phyloP scores from a whole-genome alignment of 53 echinoderm and acorn worm genomes.

The Holothuria scabra region DNA sequence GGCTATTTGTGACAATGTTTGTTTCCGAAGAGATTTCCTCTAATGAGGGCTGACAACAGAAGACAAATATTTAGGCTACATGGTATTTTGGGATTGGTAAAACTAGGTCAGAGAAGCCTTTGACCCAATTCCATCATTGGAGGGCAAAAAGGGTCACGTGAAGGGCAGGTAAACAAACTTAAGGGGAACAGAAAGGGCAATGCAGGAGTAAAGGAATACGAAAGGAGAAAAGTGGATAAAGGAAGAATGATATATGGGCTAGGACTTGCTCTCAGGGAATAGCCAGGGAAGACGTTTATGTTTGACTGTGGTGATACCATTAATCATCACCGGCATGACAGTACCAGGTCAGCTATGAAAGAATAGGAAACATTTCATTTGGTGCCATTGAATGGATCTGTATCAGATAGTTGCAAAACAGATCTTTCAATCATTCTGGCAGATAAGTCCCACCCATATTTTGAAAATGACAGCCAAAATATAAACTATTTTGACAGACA shows the following conservation, averaged over 20 bases:
- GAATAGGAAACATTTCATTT: slow-evolving; percentile 51
- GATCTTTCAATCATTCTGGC: slow-evolving; percentile 24
- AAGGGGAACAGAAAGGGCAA: neutral
- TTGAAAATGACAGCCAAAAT: slow-evolving; percentile 16
- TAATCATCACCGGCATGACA: slow-evolving; percentile 42
- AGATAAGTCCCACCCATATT: neutral
- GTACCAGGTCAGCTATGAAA: slow-evolving; percentile 51
- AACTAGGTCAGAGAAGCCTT: slow-evolving; percentile 54
- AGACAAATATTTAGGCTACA: slow-evolving; percentile 51
- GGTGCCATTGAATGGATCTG: neutral
- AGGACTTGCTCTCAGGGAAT: slow-evolving; percentile 3
- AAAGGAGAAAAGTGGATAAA: slow-evolving; percentile 1
- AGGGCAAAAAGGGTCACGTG: slow-evolving; percentile 45
- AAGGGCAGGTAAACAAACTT: slow-evolving; percentile 40
- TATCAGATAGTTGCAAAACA: slow-evolving; percentile 7
- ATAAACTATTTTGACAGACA: slow-evolving; percentile 7
- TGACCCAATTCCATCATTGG: slow-evolving; percentile 43
- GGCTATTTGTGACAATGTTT: slow-evolving; percentile 34
- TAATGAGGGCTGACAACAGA: slow-evolving; percentile 42
- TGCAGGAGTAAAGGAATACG: neutral
- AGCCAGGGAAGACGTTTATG: neutral
- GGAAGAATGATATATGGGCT: slow-evolving; percentile 29
- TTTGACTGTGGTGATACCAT: slow-evolving; percentile 28
- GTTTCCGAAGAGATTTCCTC: slow-evolving; percentile 21
- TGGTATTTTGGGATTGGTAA: slow-evolving; percentile 38